Evolutionary conservation across 2,797 vertebrate genomes (phyloP).

Genomic region (Botia almorhae): DNA sequence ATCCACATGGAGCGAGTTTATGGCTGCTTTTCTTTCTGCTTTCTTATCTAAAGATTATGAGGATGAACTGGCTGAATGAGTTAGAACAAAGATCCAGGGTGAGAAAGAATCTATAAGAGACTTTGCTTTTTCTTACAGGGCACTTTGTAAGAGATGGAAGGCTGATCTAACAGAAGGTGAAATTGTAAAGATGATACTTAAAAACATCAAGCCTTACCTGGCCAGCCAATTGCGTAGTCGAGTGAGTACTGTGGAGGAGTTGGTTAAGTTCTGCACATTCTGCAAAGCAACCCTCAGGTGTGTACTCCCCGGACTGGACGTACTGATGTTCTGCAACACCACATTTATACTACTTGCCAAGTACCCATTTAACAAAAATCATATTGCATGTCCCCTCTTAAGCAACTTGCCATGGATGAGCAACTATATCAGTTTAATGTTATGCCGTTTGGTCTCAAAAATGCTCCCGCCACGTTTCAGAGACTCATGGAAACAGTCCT

Average conservation of each 20-base stretch:
- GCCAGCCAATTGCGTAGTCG: not conserved
- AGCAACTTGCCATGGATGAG: too few species aligned
- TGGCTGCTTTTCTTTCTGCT: not conserved
- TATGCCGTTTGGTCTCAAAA: too few species aligned
- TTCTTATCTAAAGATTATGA: too few species aligned
- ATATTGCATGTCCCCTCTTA: too few species aligned
- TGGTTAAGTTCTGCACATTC: not conserved
- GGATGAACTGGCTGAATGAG: not conserved
- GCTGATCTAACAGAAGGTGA: not conserved
- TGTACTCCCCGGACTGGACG: not conserved
- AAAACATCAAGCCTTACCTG: not conserved
- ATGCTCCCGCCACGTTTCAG: too few species aligned
- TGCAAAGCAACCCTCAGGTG: not conserved
- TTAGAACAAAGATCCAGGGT: not conserved
- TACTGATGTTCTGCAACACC: too few species aligned
- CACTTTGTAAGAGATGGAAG: not conserved
- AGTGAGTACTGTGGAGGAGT: not conserved
- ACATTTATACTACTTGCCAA: too few species aligned
- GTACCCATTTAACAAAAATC: too few species aligned
- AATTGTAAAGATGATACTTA: not conserved
- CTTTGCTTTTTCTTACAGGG: not conserved
- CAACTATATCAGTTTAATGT: too few species aligned
- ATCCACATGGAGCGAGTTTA: not conserved
- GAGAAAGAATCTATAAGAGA: not conserved
- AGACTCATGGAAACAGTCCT: too few species aligned